A percentile compares a stretch with the other conserved stretches of the same genome.
These are phyloP conservation scores for Caradrina clavipalpis DNA, from an alignment of 2,888 invertebrate species.

Conservation along the genomic window DNA sequence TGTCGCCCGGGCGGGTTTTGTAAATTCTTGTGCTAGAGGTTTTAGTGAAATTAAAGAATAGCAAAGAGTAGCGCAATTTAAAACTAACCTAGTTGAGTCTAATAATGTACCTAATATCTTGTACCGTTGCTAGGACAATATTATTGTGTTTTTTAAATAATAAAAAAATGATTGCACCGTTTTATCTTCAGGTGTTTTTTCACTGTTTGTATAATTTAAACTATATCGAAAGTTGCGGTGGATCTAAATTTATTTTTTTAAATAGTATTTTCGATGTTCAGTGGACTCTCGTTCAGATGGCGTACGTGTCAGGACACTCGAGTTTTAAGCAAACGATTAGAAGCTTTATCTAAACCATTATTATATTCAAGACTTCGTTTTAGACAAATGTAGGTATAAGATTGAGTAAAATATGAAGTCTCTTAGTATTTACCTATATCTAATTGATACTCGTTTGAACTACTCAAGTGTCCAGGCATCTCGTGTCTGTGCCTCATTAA, in stretches of 20 bases:
- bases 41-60: constrained; percentile 87
- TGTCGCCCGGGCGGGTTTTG: constrained; percentile 70
- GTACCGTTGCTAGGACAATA: constrained; percentile 88
- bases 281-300: constrained; percentile 44
- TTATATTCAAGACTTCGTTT: constrained; percentile 55
- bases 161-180: constrained; percentile 83
- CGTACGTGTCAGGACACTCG: constrained; percentile 55
- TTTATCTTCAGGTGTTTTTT: constrained; percentile 74
- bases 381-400: constrained; percentile 57
- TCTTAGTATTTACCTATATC: constrained; percentile 45
- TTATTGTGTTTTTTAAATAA: constrained; percentile 78
- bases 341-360: constrained; percentile 54
- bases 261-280: constrained; percentile 59
- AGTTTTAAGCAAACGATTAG: constrained; percentile 53
- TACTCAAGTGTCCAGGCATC: constrained; percentile 42
- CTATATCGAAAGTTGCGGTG: constrained; percentile 73
- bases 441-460: constrained; percentile 51
- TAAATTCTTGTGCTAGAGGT: constrained; percentile 82
- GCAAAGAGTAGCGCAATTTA: constrained; percentile 89
- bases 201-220: constrained; percentile 71
- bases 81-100: constrained; percentile 87
- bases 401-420: constrained; percentile 54
- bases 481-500: constrained; percentile 47
- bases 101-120: constrained; percentile 85
- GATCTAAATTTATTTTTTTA: constrained; percentile 85